Evolutionary conservation across 2,113 vertebrate species (phyloP), one percentile per base, ranked within the genome.

Genomic region (Pyrgilauda ruficollis): DNA sequence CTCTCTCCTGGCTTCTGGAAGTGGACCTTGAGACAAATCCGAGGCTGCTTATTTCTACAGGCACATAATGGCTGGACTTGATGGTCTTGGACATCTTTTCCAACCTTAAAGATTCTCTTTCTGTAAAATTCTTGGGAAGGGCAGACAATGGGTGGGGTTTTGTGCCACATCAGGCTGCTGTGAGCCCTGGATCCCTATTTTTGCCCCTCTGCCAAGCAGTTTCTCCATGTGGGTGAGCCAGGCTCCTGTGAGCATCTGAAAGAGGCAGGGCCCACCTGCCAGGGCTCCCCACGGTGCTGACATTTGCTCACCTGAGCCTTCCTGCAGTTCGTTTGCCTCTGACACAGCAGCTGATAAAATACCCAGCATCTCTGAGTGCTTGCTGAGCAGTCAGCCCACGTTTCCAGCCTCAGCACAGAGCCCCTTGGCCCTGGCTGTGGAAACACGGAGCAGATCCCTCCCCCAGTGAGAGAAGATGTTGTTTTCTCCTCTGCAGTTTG

Each of bases 401-500:
- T 69, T 47, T 12, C 26, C 30, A 68, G 46, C 13, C 4, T 2
- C 43, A 35, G 44, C 24, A 13, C 58, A 5, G 15, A 87, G 35
- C 55, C 50, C 74, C 37, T 41, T 64, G 81, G 33, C 19, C 0
- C n/a, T 12, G 49, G 39, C 55, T 17, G 63, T 50, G 89, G 78
- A 30, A 52, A 37, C 6, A 5, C 0, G 2, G 31, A 52, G 35
- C 89, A 41, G 68, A 9, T 16, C 39, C 69, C 41, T 41, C 41
- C 13, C 41, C 41, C 41, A 41, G 41, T 81, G 15, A 9, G 18
- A 28, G 4, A 24, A 15, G 30, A 31, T 7, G 0, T 17, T 11
- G 30, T 6, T 30, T 33, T 27, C 15, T 12, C 55, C 6, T 1
- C 1, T 3, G 4, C 61, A 9, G 21, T 28, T 59, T 0, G 13